phyloP scores from a whole-genome alignment of 2,888 invertebrate species.

The Geophilus truncorum region DNA sequence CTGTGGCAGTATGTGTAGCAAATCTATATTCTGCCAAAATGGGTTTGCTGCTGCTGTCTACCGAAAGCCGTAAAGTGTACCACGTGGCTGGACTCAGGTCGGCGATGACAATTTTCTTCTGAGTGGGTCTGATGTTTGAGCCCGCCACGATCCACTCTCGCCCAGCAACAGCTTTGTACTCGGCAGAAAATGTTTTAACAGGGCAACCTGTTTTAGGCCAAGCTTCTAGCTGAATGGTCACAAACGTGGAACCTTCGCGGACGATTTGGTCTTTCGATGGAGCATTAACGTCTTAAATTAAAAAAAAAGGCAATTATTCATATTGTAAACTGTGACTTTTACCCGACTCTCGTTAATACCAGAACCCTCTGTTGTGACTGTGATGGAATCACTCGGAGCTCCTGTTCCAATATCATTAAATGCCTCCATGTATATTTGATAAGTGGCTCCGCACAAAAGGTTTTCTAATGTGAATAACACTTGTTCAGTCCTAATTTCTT shows the following conservation, averaged over 20 bases:
- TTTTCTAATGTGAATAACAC: background rate
- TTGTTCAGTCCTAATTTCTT: background rate
- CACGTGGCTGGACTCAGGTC: constrained; percentile 18
- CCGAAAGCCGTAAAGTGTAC: constrained; percentile 4
- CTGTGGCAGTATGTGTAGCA: constrained; percentile 14
- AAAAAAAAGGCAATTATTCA: too few species aligned
- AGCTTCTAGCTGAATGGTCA: constrained; percentile 33
- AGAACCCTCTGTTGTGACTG: background rate
- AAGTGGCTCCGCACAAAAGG: background rate
- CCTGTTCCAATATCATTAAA: background rate
- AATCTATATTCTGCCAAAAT: background rate
- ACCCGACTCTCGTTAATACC: background rate
- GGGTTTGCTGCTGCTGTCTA: background rate
- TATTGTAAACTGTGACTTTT: too few species aligned
- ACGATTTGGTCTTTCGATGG: constrained; percentile 33
- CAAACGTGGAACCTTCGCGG: constrained; percentile 34
- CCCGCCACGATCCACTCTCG: background rate
- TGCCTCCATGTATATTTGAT: background rate
- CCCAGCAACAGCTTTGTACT: background rate
- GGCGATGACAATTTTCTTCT: constrained; percentile 11
- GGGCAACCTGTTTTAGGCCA: constrained; percentile 30
- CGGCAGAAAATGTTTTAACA: constrained; percentile 12
- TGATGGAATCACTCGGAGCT: background rate
- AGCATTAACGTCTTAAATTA: background rate
- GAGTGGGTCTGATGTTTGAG: background rate